Base-by-base conservation (phyloP, 2,113 vertebrate species). In the Apeltes quadracus region DNA sequence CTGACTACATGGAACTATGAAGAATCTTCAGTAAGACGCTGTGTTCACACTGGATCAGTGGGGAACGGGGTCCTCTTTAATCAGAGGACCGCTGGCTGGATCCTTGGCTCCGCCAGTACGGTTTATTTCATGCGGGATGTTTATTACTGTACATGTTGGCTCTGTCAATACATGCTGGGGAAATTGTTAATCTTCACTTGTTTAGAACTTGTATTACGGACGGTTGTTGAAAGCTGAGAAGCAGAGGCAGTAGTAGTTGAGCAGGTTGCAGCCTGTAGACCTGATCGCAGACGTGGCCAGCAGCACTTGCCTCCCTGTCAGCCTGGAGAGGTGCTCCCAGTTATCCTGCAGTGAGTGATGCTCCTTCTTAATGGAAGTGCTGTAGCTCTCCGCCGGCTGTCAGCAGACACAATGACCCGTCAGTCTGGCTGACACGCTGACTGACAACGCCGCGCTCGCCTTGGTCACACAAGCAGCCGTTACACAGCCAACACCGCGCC, bases 381-480 rank as follows among this genome's bases (percentile, higher is more conserved):
- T 81, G 77, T 79, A 86, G 84, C 79, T 65, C 79, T 90, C 76
- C 78, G 82, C 74, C 64, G 16, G 67, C 87, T 86, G 84, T 82
- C 87, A 80, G 70, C 14, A 0, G 29, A 70, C 82, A 88, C 84
- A 84, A 83, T 79, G 89, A 81, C 63, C 75, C 29, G 54, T 89
- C 83, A 80, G 50, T 65, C 62, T 82, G 80, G 10, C 80, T 86
- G 82, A 81, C 87, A 87, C 29, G 36, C 76, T 69, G 85, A 91
- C 83, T 63, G 88, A 81, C 88, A 82, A 84, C 83, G 79, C 70
- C 68, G 77, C 75, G 69, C 44, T 74, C 65, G 10, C 48, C 54
- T 48, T 38, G 29, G 34, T 59, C n/a, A 50, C 69, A 46, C 34
- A 38, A 14, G 72, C 44, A 29, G 72, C 54, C 64, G 65, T 56